Evolutionary conservation across 37 sponge, comb jelly and placozoan genomes (phyloP).

Genomic region (Diacarnus erythraeanus): DNA sequence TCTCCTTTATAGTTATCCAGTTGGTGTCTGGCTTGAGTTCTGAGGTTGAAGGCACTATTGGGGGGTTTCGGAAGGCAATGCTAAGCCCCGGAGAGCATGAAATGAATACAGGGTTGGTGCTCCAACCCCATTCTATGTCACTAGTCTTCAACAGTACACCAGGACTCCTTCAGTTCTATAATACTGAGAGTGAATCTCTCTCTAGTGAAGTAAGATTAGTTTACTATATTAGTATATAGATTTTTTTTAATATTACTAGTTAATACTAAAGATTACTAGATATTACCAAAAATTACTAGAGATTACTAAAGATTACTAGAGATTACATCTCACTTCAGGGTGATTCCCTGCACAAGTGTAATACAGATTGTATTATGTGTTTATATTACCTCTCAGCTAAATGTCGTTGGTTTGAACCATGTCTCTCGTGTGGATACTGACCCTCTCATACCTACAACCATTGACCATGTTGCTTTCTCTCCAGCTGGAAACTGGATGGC

Average conservation of each 20-base stretch:
- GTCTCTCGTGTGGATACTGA: constrained; percentile 69
- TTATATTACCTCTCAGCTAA: constrained; percentile 35
- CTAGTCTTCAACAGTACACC: constrained; percentile 74
- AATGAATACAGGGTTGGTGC: constrained; percentile 73
- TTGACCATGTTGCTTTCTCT: constrained; percentile 79
- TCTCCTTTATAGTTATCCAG: constrained; percentile 46
- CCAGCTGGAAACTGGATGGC: constrained; percentile 83
- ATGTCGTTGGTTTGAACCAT: constrained; percentile 78
- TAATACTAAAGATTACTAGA: too few species aligned
- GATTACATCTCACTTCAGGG: background rate
- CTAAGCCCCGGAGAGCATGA: constrained; percentile 37
- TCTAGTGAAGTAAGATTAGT: too few species aligned
- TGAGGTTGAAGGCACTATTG: constrained; percentile 44
- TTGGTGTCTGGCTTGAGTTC: constrained; percentile 63
- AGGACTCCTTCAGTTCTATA: constrained; percentile 84
- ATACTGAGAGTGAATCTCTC: constrained; percentile 13
- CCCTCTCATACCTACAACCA: constrained; percentile 61
- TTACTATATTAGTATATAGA: too few species aligned
- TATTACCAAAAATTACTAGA: too few species aligned
- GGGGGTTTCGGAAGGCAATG: constrained; percentile 44
- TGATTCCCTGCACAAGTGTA: background rate
- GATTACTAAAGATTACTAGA: too few species aligned
- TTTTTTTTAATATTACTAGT: too few species aligned
- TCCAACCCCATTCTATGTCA: constrained; percentile 29
- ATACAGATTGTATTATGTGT: background rate